Evolutionary conservation across 2,888 invertebrate species (phyloP), one percentile per base, ranked within the genome.

Genomic region (Cylloceria caligata): DNA sequence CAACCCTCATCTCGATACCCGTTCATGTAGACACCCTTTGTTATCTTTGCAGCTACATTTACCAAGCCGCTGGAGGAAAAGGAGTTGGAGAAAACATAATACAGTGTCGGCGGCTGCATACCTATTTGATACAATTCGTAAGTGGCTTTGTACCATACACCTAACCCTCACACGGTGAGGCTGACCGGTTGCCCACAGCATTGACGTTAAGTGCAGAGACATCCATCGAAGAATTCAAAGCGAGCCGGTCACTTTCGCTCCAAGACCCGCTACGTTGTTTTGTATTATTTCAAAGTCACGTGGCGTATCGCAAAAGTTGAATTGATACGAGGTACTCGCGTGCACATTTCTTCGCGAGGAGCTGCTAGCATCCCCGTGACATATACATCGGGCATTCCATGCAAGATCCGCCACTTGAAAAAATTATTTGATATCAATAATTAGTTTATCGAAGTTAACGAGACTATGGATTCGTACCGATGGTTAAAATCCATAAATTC

Each of bases 221-320:
- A n/a, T 34, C 45, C 6, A 49, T 52, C 36, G 13, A n/a, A 24
- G 13, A 42, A 27, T 27, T 3, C 24, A 27, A 55, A 7, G 6
- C 45, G 3, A 47, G 11, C 27, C 16, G 19, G 65, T 68, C 52
- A 34, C n/a, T 36, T 68, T 24, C 24, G 24, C 36, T 27, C 2
- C 27, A 0, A n/a, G 39, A 24, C 9, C n/a, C 3, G 5, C 21
- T 49, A 11, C 39, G 19, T 57, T 57, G 39, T 47, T 27, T 71
- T 36, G 21, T 42, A 57, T 11, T 71, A 71, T 71, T 71, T 24
- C 11, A n/a, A 39, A 30, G 30, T 65, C 64, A 68, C 55, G 81
- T 74, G 77, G 79, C 83, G 83, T 80, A 86, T 87, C 83, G 85
- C 87, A 83, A 82, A 87, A 89, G 88, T 89, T 89, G 87, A 89